Evolutionary conservation across 2,888 invertebrate genomes (phyloP), one percentile per base, ranked within the genome.

Genomic region (Lithodes maja): DNA sequence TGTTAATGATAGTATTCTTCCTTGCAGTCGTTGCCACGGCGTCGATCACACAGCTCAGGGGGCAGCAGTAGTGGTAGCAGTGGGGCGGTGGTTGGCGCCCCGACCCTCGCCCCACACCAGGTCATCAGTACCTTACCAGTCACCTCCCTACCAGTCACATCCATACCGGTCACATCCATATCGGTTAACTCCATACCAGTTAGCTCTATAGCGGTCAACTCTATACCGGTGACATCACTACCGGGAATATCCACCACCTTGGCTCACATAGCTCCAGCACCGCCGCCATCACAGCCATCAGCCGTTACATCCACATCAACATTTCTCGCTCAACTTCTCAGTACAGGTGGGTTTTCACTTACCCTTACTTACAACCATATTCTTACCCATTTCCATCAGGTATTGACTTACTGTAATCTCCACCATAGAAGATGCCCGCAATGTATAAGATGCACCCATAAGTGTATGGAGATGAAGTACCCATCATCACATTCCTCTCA

Each of bases 291-390:
- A 12, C 83, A 84, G 17, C 75, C 85, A 15, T 55, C 81, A 9
- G 71, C 17, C 54, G 68, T 85, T 2, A 49, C 85, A 33, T 74
- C 85, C 75, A 77, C 69, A 33, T 83, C 89, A 3, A 85, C 85
- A 33, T 69, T 89, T 3, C 82, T 89, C 50, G 89, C 89, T 86
- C 89, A 89, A 54, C 89, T 89, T 50, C 89, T 89, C 68, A 86
- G 79, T 49, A 17, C 49, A n/a, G 69, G 49, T 68, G 15, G 53
- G 78, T 2, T 15, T 79, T n/a, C 12, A 33, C 33, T 33, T 33
- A 33, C 33, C 33, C 33, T 33, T 33, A 33, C 33, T 33, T 33
- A 33, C 33, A 33, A 33, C 33, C 33, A 33, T 33, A 33, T 33
- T 33, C 33, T 33, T 33, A 33, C 33, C 33, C 33, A 33, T 33